Percentiles rank a stretch among this genome's conserved stretches.
Evolutionary conservation across 2,797 vertebrate genomes (phyloP).

Genomic region (Cossypha heuglini): DNA sequence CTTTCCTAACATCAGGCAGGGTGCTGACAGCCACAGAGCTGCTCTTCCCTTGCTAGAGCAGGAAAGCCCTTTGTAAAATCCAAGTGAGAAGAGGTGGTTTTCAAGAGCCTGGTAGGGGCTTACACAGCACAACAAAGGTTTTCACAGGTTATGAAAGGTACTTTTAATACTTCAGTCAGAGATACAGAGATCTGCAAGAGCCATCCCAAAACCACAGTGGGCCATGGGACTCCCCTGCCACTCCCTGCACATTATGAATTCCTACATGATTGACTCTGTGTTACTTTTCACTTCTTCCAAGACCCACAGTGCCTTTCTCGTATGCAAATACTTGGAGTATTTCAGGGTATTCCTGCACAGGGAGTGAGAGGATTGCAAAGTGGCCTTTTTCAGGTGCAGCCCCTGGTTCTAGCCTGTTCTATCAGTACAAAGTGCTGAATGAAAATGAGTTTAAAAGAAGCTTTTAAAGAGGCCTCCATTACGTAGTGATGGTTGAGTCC

Average conservation of each 20-base stretch:
- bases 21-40: neutral
- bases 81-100: neutral
- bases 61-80: neutral
- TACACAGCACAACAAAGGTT: rapidly evolving
- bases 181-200: rapidly evolving
- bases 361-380: neutral
- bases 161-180: neutral
- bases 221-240: rapidly evolving
- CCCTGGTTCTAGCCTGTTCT: neutral
- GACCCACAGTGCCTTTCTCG: neutral
- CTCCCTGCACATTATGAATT: neutral
- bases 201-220: neutral
- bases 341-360: neutral
- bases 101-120: neutral
- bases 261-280: neutral
- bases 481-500: neutral
- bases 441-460: neutral
- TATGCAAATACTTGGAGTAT: neutral
- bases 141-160: neutral
- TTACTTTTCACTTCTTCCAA: neutral
- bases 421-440: neutral
- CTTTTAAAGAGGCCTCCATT: neutral
- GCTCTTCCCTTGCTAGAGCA: neutral
- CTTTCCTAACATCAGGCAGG: neutral
- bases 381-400: neutral